These are phyloP conservation scores for Gasterosteus aculeatus DNA, from an alignment of 2,113 vertebrate genomes.

Conservation along the genomic window DNA sequence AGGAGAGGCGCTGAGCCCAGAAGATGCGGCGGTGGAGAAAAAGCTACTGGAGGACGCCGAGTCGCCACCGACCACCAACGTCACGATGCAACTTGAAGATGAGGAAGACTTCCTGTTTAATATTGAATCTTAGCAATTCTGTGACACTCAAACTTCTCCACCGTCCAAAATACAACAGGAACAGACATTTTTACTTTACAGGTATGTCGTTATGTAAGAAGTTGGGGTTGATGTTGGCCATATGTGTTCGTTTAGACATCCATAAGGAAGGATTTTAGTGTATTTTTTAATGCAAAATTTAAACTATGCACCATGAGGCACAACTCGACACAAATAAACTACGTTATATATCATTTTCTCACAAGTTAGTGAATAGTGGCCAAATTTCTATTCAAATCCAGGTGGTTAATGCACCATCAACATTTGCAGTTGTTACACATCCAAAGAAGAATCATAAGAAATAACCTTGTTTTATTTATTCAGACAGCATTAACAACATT, in stretches of 20 bases:
- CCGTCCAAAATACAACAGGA: not conserved
- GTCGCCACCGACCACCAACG: not conserved
- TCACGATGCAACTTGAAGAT: conserved; percentile 64
- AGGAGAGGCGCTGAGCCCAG: conserved; percentile 82
- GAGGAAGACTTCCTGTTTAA: conserved; percentile 85
- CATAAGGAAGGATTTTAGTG: not conserved
- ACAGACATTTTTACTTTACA: not conserved
- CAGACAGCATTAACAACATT: not conserved
- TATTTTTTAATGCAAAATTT: not conserved
- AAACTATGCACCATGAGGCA: not conserved
- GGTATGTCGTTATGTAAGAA: not conserved
- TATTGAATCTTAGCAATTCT: conserved; percentile 75
- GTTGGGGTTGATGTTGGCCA: not conserved
- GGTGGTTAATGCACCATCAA: not conserved
- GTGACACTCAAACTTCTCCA: not conserved
- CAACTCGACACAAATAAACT: not conserved
- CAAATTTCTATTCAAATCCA: not conserved
- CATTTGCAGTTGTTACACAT: not conserved
- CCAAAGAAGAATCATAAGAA: not conserved
- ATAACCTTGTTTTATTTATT: not conserved
- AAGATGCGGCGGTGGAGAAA: conserved; percentile 81
- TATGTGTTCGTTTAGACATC: not conserved
- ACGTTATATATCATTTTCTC: not conserved
- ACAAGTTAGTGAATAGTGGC: not conserved
- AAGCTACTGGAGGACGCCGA: conserved; percentile 62